These are phyloP conservation scores for Halotydeus destructor DNA, from an alignment of 1,140 invertebrate species.

Conservation along the genomic window DNA sequence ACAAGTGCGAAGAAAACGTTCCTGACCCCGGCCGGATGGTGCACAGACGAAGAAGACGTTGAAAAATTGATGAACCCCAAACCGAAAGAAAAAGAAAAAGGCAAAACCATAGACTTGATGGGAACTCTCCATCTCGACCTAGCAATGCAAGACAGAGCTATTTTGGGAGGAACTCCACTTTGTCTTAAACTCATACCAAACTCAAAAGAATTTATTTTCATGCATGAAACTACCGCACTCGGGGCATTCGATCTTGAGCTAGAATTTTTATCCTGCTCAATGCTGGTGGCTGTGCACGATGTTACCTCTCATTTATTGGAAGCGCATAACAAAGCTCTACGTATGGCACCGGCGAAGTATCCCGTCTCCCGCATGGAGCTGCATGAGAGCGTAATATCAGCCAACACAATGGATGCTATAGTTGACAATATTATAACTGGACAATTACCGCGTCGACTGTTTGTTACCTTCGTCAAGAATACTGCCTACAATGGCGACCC, in stretches of 20 bases:
- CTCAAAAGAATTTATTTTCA: neutral
- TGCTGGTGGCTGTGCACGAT: neutral
- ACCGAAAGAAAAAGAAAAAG: conserved; percentile 18
- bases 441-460: conserved; percentile 10
- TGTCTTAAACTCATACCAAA: neutral
- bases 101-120: conserved; percentile 16
- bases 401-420: conserved; percentile 10
- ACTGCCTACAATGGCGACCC: conserved; percentile 6
- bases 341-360: conserved; percentile 5
- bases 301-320: conserved; percentile 5
- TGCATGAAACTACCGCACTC: neutral
- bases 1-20: conserved; percentile 23
- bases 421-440: conserved; percentile 15
- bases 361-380: conserved; percentile 13
- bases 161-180: conserved; percentile 11
- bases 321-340: conserved; percentile 12
- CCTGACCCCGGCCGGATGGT: conserved; percentile 14
- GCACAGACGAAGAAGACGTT: neutral
- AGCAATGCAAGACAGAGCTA: conserved; percentile 10
- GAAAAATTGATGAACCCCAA: conserved; percentile 17
- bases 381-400: conserved; percentile 12
- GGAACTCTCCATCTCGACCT: conserved; percentile 16
- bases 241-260: neutral
- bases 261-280: neutral
- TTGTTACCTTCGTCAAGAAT: conserved; percentile 10